These are phyloP conservation scores for Pica pica DNA, from an alignment of 2,113 vertebrate species.

Conservation along the genomic window DNA sequence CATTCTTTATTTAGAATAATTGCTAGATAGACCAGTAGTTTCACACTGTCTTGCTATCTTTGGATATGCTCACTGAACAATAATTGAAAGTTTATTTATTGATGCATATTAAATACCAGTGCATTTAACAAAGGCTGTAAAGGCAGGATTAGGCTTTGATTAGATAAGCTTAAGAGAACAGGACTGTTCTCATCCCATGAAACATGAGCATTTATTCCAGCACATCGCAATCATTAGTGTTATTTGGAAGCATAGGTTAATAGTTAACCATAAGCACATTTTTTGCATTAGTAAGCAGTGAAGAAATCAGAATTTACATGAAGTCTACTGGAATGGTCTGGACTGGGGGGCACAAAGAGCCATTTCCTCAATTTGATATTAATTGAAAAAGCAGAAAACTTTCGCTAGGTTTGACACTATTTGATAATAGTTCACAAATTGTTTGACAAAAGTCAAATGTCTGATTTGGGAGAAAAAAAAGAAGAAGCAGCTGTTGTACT, in stretches of 20 bases:
- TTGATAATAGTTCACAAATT: background rate
- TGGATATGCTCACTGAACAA: slow-evolving; percentile 59
- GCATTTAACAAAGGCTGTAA: slow-evolving; percentile 53
- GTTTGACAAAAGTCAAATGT: background rate
- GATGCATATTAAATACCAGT: slow-evolving; percentile 69
- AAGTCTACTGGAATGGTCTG: background rate
- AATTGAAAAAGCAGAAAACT: background rate
- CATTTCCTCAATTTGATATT: background rate
- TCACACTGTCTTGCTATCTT: slow-evolving; percentile 61
- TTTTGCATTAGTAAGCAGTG: slow-evolving; percentile 37
- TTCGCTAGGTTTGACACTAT: background rate
- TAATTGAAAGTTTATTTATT: slow-evolving; percentile 73
- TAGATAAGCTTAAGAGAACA: slow-evolving; percentile 60
- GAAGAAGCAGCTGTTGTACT: background rate
- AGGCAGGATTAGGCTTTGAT: slow-evolving; percentile 62
- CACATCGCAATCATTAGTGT: slow-evolving; percentile 52
- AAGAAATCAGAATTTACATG: slow-evolving; percentile 36
- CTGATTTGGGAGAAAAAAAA: background rate
- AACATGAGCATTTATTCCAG: slow-evolving; percentile 55
- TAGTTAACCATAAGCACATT: slow-evolving; percentile 48
- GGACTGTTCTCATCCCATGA: slow-evolving; percentile 29
- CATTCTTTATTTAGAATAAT: slow-evolving; percentile 66
- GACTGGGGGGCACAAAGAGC: background rate
- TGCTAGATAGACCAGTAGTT: slow-evolving; percentile 56
- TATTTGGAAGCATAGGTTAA: slow-evolving; percentile 63